phyloP scores from a whole-genome alignment of 2,888 invertebrate genomes.

The Noctuana brunneofusca region DNA sequence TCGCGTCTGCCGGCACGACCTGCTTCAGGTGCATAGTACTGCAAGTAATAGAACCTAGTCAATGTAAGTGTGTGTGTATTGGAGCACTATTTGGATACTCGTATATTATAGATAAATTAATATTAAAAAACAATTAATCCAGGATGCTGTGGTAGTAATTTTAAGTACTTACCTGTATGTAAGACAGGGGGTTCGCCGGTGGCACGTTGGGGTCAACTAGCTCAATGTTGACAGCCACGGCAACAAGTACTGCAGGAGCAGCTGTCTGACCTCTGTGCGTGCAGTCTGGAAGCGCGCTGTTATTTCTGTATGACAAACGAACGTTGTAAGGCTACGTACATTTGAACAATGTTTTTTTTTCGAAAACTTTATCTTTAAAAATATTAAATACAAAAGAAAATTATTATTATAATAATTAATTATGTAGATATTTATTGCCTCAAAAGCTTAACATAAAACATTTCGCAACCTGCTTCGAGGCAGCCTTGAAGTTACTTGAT shows the following conservation, averaged over 20 bases:
- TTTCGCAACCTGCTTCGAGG: no score
- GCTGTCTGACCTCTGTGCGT: slow-evolving; percentile 94
- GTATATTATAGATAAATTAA: no score
- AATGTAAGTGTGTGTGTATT: not conserved
- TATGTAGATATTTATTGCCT: no score
- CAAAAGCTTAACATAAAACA: no score
- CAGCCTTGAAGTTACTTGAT: no score
- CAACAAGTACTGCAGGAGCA: slow-evolving; percentile 94
- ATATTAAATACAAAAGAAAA: no score
- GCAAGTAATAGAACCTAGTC: slow-evolving; percentile 31
- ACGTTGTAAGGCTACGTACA: not conserved
- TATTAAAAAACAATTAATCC: not conserved
- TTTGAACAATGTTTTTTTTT: no score
- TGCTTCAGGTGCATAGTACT: slow-evolving; percentile 85
- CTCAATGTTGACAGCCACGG: slow-evolving; percentile 99
- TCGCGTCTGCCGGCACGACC: slow-evolving; percentile 90
- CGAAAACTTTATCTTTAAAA: no score
- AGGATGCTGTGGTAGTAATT: not conserved
- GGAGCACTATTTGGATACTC: no score
- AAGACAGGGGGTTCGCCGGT: slow-evolving; percentile 92
- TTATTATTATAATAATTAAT: no score
- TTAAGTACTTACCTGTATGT: slow-evolving; percentile 86
- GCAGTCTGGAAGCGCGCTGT: slow-evolving; percentile 98
- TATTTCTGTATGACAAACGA: slow-evolving; percentile 87
- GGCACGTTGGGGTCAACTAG: slow-evolving; percentile 98